Base-by-base conservation (phyloP, 2,113 vertebrate species). In the Recurvirostra avosetta region DNA sequence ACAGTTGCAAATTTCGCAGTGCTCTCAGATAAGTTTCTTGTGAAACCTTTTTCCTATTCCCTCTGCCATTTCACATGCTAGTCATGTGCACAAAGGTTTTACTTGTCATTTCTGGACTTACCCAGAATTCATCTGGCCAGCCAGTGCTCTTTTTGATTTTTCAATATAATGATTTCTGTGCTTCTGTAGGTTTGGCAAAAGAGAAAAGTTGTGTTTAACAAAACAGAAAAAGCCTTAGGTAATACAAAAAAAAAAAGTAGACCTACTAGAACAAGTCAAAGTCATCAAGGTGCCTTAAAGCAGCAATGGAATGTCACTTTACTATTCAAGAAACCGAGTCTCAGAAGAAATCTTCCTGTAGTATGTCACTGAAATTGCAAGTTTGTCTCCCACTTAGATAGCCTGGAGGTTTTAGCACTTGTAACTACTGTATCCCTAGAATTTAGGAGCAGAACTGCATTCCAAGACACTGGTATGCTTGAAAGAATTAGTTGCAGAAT, bases 161-260 rank as follows among this genome's bases (percentile, higher is more conserved):
- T 96, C 86, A 66, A 41, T 88, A 67, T 80, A 93, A 87, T 75
- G 90, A 95, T 84, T 77, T 95, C 96, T 93, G 89, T 75, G 74
- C 91, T 97, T 94, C 97, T 98, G 85, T 63, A 88, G 34, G 36
- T 91, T 96, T 90, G 72, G 65, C 67, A 88, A 94, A 92, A 94
- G 68, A 82, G 84, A 40, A 91, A 29, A 67, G 68, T 30, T 50
- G 67, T 41, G 86, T 95, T 94, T 88, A 96, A 95, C 86, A 90
- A 86, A 94, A 74, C 82, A 95, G 71, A 59, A 61, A 18, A 77
- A 67, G 82, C 90, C 90, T 67, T 53, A 30, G 78, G 94, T 93
- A 63, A 79, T 70, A 13, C 16, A 34, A 43, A 52, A 34, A 41
- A 36, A 50, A n/a, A 58, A 47, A 19, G 30, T 8, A 65, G 56